Evolutionary conservation across 2,888 invertebrate species (phyloP), one percentile per base, ranked within the genome.

Genomic region (Euproctis similis): DNA sequence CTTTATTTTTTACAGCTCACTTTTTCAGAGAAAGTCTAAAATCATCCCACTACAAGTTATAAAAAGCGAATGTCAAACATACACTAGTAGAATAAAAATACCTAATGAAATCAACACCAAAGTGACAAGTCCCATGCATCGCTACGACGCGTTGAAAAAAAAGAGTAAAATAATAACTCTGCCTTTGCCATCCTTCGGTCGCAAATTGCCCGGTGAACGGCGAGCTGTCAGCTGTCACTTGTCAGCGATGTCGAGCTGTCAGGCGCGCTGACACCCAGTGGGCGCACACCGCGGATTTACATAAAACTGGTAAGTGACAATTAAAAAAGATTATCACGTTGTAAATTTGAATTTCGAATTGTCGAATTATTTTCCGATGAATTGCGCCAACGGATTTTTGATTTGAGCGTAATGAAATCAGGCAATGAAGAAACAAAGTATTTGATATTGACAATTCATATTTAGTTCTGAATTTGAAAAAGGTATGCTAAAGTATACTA

Each of bases 291-390:
- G 56, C 60, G 65, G 70, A 77, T 76, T 76, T 71, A 73, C 80
- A 76, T 80, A 74, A 70, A 71, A 70, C 64, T 67, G 64, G 59
- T 64, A 68, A 67, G 57, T 69, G 71, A 70, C 70, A 70, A 70
- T 70, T 70, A 70, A 68, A 70, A 64, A 63, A 57, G 55, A 48
- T 53, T 57, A 61, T 59, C 54, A 48, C 38, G 46, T 53, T 52
- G 53, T 50, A 48, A 42, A 50, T 46, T 44, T 45, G 36, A 40
- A 42, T 53, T 53, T 38, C 34, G 38, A 36, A 40, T 33, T 48
- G 54, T 46, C 46, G 46, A 41, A 43, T 54, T 46, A 48, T 42
- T 46, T 50, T 39, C 47, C 28, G 38, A 39, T 51, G 23, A 31
- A 24, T 29, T 34, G 24, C 28, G 28, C 30, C 26, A 12, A 24